phyloP scores from a whole-genome alignment of 2,797 vertebrate genomes.

The Acrocephalus scirpaceus region DNA sequence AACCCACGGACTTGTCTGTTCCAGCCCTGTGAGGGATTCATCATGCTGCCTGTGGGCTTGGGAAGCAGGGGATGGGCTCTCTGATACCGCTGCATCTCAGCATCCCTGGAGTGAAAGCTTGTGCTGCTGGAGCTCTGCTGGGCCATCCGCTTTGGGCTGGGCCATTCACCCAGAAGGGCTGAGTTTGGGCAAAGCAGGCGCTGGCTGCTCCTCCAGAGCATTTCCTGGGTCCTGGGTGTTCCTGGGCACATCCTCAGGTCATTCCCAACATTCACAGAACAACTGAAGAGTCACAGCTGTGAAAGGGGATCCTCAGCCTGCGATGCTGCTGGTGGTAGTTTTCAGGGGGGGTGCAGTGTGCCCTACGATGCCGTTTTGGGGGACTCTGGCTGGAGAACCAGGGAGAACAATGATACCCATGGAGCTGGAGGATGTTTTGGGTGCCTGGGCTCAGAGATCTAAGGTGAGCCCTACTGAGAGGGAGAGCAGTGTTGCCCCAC shows the following conservation, averaged over 20 bases:
- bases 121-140: rapidly evolving
- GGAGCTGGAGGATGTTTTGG: not conserved
- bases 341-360: rapidly evolving
- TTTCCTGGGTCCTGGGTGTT: too few relatives aligned
- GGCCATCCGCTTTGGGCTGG: rapidly evolving
- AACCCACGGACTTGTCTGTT: not conserved
- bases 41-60: not conserved
- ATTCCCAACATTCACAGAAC: rapidly evolving
- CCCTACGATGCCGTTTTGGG: rapidly evolving
- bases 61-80: not conserved
- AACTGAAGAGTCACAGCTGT: rapidly evolving
- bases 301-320: not conserved
- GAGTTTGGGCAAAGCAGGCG: not conserved
- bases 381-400: rapidly evolving
- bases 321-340: rapidly evolving
- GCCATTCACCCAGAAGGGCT: not conserved
- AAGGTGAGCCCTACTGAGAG: rapidly evolving
- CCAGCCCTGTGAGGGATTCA: not conserved
- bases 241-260: rapidly evolving
- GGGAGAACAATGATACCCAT: rapidly evolving
- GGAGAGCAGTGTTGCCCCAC: rapidly evolving
- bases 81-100: rapidly evolving
- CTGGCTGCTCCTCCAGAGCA: rapidly evolving
- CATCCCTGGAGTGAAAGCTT: not conserved
- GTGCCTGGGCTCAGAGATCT: not conserved